Conservation (phyloP, 2,113 vertebrate species). For the Cottus gobio region DNA sequence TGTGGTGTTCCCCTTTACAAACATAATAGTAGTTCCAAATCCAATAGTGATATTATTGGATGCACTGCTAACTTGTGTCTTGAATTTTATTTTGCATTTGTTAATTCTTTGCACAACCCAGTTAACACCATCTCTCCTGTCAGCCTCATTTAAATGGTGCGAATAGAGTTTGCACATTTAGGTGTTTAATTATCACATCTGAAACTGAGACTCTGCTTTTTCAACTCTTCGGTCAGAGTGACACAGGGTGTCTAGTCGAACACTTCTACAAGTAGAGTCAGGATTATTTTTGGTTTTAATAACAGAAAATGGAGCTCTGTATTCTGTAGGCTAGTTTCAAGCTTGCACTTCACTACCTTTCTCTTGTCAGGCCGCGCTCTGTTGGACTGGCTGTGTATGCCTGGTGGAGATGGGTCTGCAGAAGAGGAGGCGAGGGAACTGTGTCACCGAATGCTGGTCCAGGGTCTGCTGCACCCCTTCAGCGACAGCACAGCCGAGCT, state of each 20-base stretch:
- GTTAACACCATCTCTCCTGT: slow-evolving; percentile 44
- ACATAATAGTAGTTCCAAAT: background rate
- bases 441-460: slow-evolving; percentile 88
- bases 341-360: background rate
- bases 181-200: slow-evolving; percentile 78
- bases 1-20: background rate
- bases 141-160: slow-evolving; percentile 30
- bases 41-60: background rate
- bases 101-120: slow-evolving; percentile 21
- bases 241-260: background rate
- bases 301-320: background rate
- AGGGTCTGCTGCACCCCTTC: slow-evolving; percentile 91
- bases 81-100: background rate
- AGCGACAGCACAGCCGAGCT: slow-evolving; percentile 86
- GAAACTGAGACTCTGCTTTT: slow-evolving; percentile 36
- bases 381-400: slow-evolving; percentile 88
- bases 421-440: slow-evolving; percentile 88
- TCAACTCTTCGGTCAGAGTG: background rate
- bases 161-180: slow-evolving; percentile 42
- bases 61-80: background rate
- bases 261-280: background rate
- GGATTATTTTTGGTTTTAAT: background rate
- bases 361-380: slow-evolving; percentile 72
- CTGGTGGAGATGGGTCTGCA: slow-evolving; percentile 82
- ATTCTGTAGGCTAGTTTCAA: background rate